These are phyloP conservation scores for Netelia fuscicornis DNA, from an alignment of 2,888 invertebrate genomes.

Conservation along the genomic window DNA sequence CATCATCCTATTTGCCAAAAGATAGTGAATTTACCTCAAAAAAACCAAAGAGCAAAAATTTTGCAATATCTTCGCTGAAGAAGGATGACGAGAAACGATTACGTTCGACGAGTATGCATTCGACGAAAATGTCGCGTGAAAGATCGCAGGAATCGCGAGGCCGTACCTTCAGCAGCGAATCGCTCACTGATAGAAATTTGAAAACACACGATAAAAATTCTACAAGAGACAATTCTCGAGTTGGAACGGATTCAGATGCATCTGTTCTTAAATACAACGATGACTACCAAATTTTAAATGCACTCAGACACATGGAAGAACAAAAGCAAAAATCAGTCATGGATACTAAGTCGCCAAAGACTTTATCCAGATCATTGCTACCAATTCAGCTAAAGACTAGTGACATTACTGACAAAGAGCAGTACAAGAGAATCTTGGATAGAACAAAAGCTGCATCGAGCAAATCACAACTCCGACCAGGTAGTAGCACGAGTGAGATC, in stretches of 20 bases:
- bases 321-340: conserved; percentile 73
- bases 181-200: conserved; percentile 71
- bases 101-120: conserved; percentile 73
- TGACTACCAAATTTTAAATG: conserved; percentile 71
- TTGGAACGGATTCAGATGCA: conserved; percentile 72
- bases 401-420: conserved; percentile 69
- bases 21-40: conserved; percentile 72
- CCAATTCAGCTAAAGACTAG: conserved; percentile 68
- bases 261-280: conserved; percentile 77
- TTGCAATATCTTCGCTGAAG: conserved; percentile 76
- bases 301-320: conserved; percentile 75
- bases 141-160: conserved; percentile 75
- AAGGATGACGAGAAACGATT: conserved; percentile 79
- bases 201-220: conserved; percentile 75
- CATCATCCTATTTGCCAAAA: conserved; percentile 27
- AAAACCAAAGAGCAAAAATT: conserved; percentile 77
- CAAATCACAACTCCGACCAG: conserved; percentile 74
- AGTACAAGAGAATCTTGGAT: conserved; percentile 74
- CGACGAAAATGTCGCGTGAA: conserved; percentile 75
- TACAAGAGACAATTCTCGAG: conserved; percentile 74
- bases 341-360: conserved; percentile 64
- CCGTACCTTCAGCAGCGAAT: conserved; percentile 78
- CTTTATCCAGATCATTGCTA: conserved; percentile 57
- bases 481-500: conserved; percentile 73
- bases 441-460: conserved; percentile 74